These are phyloP conservation scores for Cichladusa arquata DNA, from an alignment of 2,113 vertebrate species.

Conservation along the genomic window DNA sequence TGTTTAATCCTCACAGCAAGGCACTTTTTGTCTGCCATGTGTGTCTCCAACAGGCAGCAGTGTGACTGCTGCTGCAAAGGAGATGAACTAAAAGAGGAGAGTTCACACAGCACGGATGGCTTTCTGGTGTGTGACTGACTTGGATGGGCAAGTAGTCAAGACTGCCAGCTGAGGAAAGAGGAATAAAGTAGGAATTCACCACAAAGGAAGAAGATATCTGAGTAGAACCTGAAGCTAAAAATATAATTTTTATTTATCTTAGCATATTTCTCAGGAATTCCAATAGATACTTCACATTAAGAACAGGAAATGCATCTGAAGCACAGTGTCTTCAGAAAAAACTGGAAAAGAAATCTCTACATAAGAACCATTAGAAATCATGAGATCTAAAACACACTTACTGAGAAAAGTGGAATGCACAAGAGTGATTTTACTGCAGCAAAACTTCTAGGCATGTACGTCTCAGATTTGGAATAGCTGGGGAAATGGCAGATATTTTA, in stretches of 20 bases:
- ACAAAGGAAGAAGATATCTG: neutral
- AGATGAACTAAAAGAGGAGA: neutral
- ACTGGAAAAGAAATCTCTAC: neutral
- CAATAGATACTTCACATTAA: neutral
- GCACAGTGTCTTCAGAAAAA: neutral
- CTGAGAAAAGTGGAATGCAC: constrained; percentile 16
- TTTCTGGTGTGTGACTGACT: neutral
- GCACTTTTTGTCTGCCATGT: neutral
- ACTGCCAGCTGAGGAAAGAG: neutral
- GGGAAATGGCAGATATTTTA: neutral
- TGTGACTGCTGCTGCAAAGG: neutral
- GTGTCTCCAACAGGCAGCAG: neutral
- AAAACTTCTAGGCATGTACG: constrained; percentile 25
- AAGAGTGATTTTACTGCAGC: neutral
- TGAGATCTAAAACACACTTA: constrained; percentile 29
- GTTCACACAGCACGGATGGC: neutral
- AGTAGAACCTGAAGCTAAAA: constrained; percentile 10
- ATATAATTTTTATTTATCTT: constrained; percentile 15
- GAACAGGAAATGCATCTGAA: constrained; percentile 2
- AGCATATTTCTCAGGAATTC: constrained; percentile 36
- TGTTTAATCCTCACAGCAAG: neutral
- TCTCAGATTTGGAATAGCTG: constrained; percentile 19
- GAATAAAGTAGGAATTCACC: neutral
- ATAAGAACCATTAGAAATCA: neutral
- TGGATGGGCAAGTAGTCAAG: neutral